These are phyloP conservation scores for Odocoileus virginianus DNA, from an alignment of 2,113 vertebrate genomes.

Conservation along the genomic window DNA sequence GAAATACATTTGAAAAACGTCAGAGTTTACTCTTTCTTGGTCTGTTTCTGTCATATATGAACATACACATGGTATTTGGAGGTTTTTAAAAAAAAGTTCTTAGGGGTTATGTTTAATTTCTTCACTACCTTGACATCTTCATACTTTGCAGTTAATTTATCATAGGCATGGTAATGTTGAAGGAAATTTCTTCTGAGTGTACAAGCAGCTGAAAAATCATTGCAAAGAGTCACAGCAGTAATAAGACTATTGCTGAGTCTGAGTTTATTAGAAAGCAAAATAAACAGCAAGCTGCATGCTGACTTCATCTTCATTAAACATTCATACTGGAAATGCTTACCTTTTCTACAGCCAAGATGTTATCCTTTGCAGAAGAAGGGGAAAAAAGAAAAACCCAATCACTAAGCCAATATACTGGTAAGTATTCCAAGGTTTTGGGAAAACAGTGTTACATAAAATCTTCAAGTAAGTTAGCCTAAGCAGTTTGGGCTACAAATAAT, in stretches of 20 bases:
- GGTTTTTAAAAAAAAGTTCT: not conserved
- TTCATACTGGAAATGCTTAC: slow-evolving; percentile 70
- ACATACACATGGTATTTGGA: not conserved
- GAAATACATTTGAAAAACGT: not conserved
- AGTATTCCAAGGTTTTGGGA: not conserved
- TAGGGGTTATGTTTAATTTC: slow-evolving; percentile 21
- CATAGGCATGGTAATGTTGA: not conserved
- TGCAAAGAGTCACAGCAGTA: slow-evolving; percentile 58
- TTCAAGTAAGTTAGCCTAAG: slow-evolving; percentile 29
- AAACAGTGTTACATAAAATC: slow-evolving; percentile 55
- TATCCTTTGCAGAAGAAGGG: slow-evolving; percentile 58
- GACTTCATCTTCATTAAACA: slow-evolving; percentile 77
- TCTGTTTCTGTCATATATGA: not conserved
- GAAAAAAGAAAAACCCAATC: not conserved
- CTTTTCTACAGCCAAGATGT: slow-evolving; percentile 58
- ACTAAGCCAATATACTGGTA: slow-evolving; percentile 43
- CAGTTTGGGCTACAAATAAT: slow-evolving; percentile 50
- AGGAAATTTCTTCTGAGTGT: slow-evolving; percentile 30
- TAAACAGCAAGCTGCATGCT: slow-evolving; percentile 57
- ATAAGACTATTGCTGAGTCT: slow-evolving; percentile 67
- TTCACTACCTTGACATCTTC: slow-evolving; percentile 37
- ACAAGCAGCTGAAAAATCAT: slow-evolving; percentile 21
- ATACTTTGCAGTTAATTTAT: slow-evolving; percentile 53
- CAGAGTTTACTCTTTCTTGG: not conserved
- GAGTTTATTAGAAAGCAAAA: slow-evolving; percentile 78